phyloP scores from a whole-genome alignment of 2,888 invertebrate species.

The Melanostoma scalare region DNA sequence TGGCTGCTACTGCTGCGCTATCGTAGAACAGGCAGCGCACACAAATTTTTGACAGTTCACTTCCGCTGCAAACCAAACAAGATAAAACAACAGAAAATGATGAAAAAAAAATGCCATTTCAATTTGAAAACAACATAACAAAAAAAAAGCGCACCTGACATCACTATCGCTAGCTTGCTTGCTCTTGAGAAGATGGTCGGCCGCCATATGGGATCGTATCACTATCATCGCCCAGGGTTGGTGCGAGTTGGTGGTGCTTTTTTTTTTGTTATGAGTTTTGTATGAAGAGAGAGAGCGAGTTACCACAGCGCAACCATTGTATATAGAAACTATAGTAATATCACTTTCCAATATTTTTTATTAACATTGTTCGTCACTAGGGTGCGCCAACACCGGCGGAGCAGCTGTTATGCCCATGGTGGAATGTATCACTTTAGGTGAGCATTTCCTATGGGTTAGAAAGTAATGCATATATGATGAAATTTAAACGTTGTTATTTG shows the following conservation, averaged over 20 bases:
- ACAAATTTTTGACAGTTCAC: slow-evolving; percentile 72
- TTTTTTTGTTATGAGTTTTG: background rate
- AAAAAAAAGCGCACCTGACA: slow-evolving; percentile 73
- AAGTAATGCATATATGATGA: too few species aligned
- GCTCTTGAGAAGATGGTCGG: slow-evolving; percentile 34
- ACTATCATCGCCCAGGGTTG: slow-evolving; percentile 66
- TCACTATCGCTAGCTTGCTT: slow-evolving; percentile 55
- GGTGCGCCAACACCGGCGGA: too few species aligned
- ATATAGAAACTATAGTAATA: too few species aligned
- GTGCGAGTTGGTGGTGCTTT: slow-evolving; percentile 39
- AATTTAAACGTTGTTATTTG: too few species aligned
- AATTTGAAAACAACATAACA: slow-evolving; percentile 71
- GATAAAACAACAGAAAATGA: slow-evolving; percentile 71
- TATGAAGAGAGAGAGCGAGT: slow-evolving; percentile 46
- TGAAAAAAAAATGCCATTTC: slow-evolving; percentile 64
- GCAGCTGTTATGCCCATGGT: too few species aligned
- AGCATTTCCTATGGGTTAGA: too few species aligned
- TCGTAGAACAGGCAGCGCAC: slow-evolving; percentile 51
- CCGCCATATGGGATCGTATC: slow-evolving; percentile 65
- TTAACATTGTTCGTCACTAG: too few species aligned
- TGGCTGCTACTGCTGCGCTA: slow-evolving; percentile 38
- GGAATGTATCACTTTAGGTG: too few species aligned
- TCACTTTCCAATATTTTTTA: too few species aligned
- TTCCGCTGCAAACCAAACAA: slow-evolving; percentile 72
- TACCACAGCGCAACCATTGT: slow-evolving; percentile 66